Evolutionary conservation across 2,113 vertebrate genomes (phyloP).

Genomic region (Caranx ignobilis): DNA sequence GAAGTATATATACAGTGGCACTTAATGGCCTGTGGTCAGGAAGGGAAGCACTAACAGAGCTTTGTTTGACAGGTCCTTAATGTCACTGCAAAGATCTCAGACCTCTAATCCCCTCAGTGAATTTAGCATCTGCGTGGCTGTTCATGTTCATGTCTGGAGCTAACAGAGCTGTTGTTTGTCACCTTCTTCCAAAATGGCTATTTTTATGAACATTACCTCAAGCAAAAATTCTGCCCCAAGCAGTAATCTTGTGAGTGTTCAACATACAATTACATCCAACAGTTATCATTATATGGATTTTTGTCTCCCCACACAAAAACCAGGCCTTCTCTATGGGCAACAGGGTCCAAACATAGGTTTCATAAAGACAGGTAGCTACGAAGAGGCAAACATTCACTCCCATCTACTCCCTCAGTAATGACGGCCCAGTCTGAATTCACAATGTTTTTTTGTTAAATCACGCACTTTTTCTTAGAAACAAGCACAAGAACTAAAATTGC

Average conservation of each 20-base stretch:
- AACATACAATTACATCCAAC: constrained; percentile 67
- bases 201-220: constrained; percentile 63
- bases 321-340: constrained; percentile 9
- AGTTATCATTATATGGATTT: constrained; percentile 66
- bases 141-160: constrained; percentile 20
- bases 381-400: constrained; percentile 4
- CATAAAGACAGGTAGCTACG: constrained; percentile 42
- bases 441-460: not conserved
- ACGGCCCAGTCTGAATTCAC: not conserved
- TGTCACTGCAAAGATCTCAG: not conserved
- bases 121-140: not conserved
- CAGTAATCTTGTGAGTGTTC: constrained; percentile 39
- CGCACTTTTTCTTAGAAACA: constrained; percentile 6
- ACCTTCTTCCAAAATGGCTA: constrained; percentile 38
- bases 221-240: constrained; percentile 28
- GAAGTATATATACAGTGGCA: not conserved
- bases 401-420: not conserved
- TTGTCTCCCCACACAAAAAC: constrained; percentile 44
- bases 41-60: not conserved
- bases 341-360: constrained; percentile 30
- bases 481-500: not conserved
- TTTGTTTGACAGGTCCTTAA: not conserved
- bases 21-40: not conserved
- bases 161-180: constrained; percentile 14
- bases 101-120: not conserved